These are phyloP conservation scores for Pammene aurita DNA, from an alignment of 2,888 invertebrate species.

Conservation along the genomic window DNA sequence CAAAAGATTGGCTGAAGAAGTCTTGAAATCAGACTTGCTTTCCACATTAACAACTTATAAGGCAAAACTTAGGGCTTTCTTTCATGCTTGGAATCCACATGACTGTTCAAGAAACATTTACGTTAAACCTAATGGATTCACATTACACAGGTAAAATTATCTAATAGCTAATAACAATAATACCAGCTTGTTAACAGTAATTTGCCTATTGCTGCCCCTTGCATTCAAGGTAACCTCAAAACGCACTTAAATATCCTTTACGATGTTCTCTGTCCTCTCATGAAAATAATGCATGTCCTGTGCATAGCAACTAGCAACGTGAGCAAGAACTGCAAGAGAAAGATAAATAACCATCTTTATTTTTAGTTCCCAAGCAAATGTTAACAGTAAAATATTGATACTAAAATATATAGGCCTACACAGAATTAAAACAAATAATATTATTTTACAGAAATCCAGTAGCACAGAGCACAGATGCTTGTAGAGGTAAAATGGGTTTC, in stretches of 20 bases:
- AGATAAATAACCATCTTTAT: no score
- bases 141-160: constrained; percentile 89
- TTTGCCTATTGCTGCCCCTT: no score
- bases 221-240: no score
- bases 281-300: no score
- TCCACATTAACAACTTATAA: constrained; percentile 95
- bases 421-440: no score
- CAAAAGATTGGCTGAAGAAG: constrained; percentile 92
- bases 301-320: no score
- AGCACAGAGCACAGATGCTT: constrained; percentile 98
- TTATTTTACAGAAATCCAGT: constrained; percentile 91
- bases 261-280: no score
- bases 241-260: no score
- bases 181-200: not conserved
- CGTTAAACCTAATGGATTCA: constrained; percentile 98
- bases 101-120: constrained; percentile 99
- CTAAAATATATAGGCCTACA: not conserved
- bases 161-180: not conserved
- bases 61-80: constrained; percentile 95
- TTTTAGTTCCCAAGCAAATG: no score
- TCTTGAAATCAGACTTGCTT: constrained; percentile 94
- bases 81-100: constrained; percentile 98
- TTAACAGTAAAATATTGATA: no score
- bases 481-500: constrained; percentile 95
- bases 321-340: no score